Conservation (phyloP, 2,888 invertebrate genomes). For the Tineola bisselliella region DNA sequence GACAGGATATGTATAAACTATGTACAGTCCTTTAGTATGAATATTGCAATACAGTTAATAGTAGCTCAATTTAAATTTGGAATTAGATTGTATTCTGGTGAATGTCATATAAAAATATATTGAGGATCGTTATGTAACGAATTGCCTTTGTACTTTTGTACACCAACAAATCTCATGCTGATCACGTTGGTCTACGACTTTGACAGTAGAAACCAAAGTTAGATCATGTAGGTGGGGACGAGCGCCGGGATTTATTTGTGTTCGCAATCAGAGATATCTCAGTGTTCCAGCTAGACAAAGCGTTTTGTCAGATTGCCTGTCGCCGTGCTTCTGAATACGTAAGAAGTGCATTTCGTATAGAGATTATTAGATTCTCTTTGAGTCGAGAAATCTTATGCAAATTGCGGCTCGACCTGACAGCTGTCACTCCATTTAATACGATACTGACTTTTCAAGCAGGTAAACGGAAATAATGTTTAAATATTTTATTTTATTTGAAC, state of each 20-base stretch:
- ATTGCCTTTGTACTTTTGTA: not conserved
- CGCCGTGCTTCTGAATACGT: slow-evolving; percentile 8
- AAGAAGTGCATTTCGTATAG: slow-evolving; percentile 13
- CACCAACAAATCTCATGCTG: slow-evolving; percentile 1
- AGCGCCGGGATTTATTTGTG: slow-evolving; percentile 37
- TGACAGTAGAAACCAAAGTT: slow-evolving; percentile 14
- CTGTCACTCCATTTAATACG: not conserved
- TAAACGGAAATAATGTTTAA: no score
- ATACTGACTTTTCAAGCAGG: not conserved
- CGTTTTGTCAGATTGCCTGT: slow-evolving; percentile 31
- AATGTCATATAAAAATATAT: no score
- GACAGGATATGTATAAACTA: no score
- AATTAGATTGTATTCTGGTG: no score
- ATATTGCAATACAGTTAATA: no score
- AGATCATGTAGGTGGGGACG: slow-evolving; percentile 20
- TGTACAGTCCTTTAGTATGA: no score
- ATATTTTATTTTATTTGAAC: no score
- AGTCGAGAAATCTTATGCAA: slow-evolving; percentile 5
- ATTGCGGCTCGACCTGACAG: not conserved
- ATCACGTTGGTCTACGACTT: slow-evolving; percentile 12
- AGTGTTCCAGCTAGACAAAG: slow-evolving; percentile 43
- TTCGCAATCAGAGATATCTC: slow-evolving; percentile 45
- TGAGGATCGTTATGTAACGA: not conserved
- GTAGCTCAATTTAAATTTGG: no score
- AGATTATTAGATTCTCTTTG: slow-evolving; percentile 13